Evolutionary conservation across 2,797 vertebrate genomes (phyloP), one percentile per base, ranked within the genome.

Genomic region (Staurois parvus): DNA sequence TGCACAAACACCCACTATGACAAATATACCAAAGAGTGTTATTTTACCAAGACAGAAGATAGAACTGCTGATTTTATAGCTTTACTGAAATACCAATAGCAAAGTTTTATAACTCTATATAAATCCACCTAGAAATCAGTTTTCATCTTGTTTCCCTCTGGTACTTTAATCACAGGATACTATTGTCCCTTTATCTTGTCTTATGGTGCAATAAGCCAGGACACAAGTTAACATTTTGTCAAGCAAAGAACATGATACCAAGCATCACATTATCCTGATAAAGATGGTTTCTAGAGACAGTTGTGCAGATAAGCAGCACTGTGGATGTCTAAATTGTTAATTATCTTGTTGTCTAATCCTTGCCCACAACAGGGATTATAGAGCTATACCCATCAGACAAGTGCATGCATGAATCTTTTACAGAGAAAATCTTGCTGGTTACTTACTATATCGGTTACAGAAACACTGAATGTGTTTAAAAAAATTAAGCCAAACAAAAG

Each of bases 251-350:
- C 80, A 45, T 40, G 45, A 82, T 73, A 64, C 70, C 37, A 13
- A 15, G 59, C 72, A 82, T 82, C 70, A 66, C 56, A 64, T 75
- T 59, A 30, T 7, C 12, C 13, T 30, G 80, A 82, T 72, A 82
- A 66, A 72, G 80, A n/a, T 19, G 73, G 56, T 26, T 74, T 66
- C 32, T 42, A 82, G 52, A 82, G 70, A 82, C 37, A n/a, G 56
- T 34, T 28, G 42, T 67, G 59, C 17, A 82, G 80, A 82, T 82
- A 82, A 82, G 80, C 72, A 75, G 37, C 40, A 26, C 56, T 15
- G n/a, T 29, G 56, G 19, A 80, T 68, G 76, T 2, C 0, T 30
- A 8, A 74, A n/a, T 40, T 32, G 1, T 56, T 42, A 13, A 48
- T 12, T 9, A 59, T 72, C 45, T 12, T 19, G 0, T 0, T 0